Evolutionary conservation across 2,797 vertebrate genomes (phyloP), one percentile per base, ranked within the genome.

Genomic region (Oreochromis mossambicus): DNA sequence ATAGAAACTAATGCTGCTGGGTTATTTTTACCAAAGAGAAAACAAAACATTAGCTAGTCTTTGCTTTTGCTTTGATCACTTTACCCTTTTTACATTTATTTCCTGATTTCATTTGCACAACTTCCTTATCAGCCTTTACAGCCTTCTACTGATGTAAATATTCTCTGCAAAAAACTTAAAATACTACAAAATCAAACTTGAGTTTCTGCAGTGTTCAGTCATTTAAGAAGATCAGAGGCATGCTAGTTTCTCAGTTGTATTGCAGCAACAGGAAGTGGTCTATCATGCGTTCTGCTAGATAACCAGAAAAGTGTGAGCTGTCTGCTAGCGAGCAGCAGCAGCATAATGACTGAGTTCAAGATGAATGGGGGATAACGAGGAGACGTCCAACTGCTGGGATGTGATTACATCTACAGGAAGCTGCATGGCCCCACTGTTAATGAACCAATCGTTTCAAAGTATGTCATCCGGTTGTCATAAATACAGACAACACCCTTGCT

Each of bases 391-490:
- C 51, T 8, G 83, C 54, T 78, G 58, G 51, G 86, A 90, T 56
- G 36, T 38, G 91, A 94, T 91, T 87, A 87, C 89, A 92, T 92
- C 89, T 63, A 79, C 88, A 94, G 94, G 93, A 95, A 95, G 86
- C 77, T 3, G 58, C 61, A 43, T 52, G 81, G 84, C 79, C 73
- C 56, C 70, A 14, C 83, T 82, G 66, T 87, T 88, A 77, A 91
- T 90, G 79, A 87, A 89, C 79, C 80, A 84, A 83, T 88, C n/a
- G 9, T 85, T 89, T 83, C 61, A 43, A 63, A 87, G 48, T 79
- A 66, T 52, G 63, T 51, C 83, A 81, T 90, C 89, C 48, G 24
- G 61, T 87, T 88, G 76, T 61, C 34, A 9, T 68, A 73, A 86
- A 78, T 80, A 63, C 70, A 81, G 83, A 12, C 87, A 80, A 81